phyloP scores from a whole-genome alignment of 2,888 invertebrate genomes.

The Oithona nana region DNA sequence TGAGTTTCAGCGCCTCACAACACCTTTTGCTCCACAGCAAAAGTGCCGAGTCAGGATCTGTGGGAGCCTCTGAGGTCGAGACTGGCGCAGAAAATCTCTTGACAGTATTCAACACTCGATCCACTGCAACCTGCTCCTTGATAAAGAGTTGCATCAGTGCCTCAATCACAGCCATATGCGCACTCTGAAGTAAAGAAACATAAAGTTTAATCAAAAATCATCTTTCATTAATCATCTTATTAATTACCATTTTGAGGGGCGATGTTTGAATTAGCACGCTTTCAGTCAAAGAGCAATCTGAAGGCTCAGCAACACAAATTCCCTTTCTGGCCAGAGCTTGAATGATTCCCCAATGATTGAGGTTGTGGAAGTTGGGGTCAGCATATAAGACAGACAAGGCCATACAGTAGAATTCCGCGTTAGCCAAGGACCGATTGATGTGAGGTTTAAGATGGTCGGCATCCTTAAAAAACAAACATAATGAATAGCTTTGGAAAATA shows the following conservation, averaged over 20 bases:
- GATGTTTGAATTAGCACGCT: conserved; percentile 87
- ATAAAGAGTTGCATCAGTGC: conserved; percentile 83
- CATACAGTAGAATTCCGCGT: conserved; percentile 82
- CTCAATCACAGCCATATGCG: conserved; percentile 88
- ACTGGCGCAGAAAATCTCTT: conserved; percentile 41
- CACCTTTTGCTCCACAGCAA: conserved; percentile 76
- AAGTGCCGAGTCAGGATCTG: conserved; percentile 58
- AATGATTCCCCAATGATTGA: conserved; percentile 85
- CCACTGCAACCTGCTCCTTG: conserved; percentile 71
- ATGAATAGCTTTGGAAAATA: too few relatives aligned
- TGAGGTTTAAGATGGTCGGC: conserved; percentile 83
- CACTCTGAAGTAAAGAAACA: conserved; percentile 43
- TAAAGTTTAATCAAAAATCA: neutral
- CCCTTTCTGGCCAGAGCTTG: conserved; percentile 82
- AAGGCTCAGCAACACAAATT: conserved; percentile 59
- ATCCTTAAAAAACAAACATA: conserved; percentile 40
- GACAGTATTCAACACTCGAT: conserved; percentile 65
- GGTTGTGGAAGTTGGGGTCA: conserved; percentile 84
- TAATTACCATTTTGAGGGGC: conserved; percentile 61
- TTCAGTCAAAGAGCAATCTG: conserved; percentile 76
- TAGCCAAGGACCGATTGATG: conserved; percentile 72
- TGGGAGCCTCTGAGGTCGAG: conserved; percentile 22
- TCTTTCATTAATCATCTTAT: neutral
- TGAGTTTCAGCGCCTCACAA: conserved; percentile 48
- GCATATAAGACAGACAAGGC: conserved; percentile 87